Evolutionary conservation across 2,113 vertebrate genomes (phyloP).

Genomic region (Ochotona princeps): DNA sequence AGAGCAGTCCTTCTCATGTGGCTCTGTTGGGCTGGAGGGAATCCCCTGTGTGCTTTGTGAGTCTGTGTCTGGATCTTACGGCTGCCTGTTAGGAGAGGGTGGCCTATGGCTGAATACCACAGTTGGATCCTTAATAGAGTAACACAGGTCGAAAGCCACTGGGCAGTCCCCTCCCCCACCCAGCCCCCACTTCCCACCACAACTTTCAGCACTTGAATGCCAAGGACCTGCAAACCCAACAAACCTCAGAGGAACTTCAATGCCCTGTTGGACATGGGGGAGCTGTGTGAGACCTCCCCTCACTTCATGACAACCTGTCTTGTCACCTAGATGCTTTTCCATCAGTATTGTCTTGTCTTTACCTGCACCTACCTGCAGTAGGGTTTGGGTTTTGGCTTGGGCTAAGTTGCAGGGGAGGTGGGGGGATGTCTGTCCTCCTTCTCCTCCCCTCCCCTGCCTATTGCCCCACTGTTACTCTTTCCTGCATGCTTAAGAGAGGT

Average conservation of each 20-base stretch:
- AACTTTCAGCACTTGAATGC: background rate
- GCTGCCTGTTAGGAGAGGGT: background rate
- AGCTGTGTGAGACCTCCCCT: background rate
- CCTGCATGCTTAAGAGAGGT: background rate
- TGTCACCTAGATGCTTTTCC: background rate
- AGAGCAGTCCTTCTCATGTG: background rate
- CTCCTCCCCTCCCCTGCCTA: background rate
- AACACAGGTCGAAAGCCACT: constrained; percentile 50
- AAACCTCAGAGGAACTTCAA: background rate
- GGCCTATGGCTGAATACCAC: constrained; percentile 45
- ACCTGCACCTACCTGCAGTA: background rate
- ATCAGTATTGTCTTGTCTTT: background rate
- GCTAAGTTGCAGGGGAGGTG: background rate
- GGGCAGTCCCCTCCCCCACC: background rate
- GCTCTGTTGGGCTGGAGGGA: background rate
- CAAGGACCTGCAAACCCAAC: background rate
- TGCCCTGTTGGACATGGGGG: background rate
- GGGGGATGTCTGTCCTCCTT: background rate
- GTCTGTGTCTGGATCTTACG: background rate
- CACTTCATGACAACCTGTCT: background rate
- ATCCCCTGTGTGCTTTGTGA: background rate
- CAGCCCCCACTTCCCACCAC: background rate
- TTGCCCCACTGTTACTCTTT: background rate
- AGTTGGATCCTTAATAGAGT: constrained; percentile 36
- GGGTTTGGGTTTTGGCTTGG: constrained; percentile 25